Conservation (phyloP, 2,113 vertebrate species). For the Hemicordylus capensis region DNA sequence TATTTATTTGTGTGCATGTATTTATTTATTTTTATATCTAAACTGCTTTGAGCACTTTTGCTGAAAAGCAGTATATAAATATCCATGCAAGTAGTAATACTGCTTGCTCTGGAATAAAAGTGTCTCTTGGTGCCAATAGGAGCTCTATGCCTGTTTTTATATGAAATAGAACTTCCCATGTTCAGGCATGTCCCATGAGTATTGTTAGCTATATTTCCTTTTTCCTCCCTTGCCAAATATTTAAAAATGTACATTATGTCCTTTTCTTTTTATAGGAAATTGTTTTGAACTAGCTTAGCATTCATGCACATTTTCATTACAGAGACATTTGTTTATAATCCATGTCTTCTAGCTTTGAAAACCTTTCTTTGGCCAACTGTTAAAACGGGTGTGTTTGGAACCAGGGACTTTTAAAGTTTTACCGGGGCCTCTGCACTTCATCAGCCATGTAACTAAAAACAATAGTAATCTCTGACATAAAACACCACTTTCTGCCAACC, state of each 20-base stretch:
- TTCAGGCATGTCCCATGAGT: slow-evolving; percentile 36
- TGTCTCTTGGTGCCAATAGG: too few species aligned
- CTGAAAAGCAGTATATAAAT: neutral
- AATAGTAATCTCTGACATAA: slow-evolving; percentile 14
- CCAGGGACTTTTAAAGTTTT: slow-evolving; percentile 31
- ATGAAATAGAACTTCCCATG: slow-evolving; percentile 8
- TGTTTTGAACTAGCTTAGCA: slow-evolving; percentile 51
- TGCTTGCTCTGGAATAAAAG: too few species aligned
- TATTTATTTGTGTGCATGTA: neutral
- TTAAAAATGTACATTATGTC: slow-evolving; percentile 39
- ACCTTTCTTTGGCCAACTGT: slow-evolving; percentile 52
- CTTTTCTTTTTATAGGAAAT: slow-evolving; percentile 52
- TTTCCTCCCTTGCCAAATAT: slow-evolving; percentile 49
- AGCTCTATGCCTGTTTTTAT: slow-evolving; percentile 13
- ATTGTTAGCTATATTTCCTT: slow-evolving; percentile 36
- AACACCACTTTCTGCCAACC: slow-evolving; percentile 1
- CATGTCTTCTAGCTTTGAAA: slow-evolving; percentile 56
- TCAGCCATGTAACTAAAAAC: slow-evolving; percentile 24
- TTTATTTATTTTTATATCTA: neutral
- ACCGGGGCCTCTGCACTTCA: slow-evolving; percentile 46
- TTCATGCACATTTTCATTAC: slow-evolving; percentile 42
- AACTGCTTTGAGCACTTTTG: neutral
- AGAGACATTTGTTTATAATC: slow-evolving; percentile 54
- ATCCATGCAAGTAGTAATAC: neutral
- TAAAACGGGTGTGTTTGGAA: slow-evolving; percentile 41